Conservation (phyloP, 2,113 vertebrate species). For the Galemys pyrenaicus region DNA sequence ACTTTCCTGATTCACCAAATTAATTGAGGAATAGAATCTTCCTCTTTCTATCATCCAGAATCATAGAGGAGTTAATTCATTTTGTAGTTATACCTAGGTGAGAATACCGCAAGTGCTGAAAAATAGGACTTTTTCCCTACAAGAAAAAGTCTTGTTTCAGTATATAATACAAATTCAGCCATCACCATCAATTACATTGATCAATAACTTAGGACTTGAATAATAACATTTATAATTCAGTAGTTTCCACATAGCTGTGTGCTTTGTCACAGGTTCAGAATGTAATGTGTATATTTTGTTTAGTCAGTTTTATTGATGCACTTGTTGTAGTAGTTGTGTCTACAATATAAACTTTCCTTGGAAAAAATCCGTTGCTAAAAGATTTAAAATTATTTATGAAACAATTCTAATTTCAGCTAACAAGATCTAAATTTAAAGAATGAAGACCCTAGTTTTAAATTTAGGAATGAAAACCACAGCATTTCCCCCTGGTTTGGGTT, state of each 20-base stretch:
- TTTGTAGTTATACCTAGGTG: not conserved
- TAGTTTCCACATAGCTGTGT: not conserved
- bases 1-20: not conserved
- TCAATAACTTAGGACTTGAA: conserved; percentile 54
- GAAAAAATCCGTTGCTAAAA: not conserved
- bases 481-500: not conserved
- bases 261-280: not conserved
- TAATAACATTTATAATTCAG: not conserved
- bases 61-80: not conserved
- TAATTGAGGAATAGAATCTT: not conserved
- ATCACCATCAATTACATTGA: not conserved
- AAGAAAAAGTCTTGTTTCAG: conserved; percentile 5
- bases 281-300: not conserved
- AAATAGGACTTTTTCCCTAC: not conserved
- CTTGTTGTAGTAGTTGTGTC: not conserved
- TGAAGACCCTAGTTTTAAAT: not conserved
- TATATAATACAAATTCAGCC: not conserved
- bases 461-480: not conserved
- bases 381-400: conserved; percentile 16
- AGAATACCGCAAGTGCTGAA: not conserved
- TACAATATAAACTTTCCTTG: conserved; percentile 1
- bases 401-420: conserved; percentile 37
- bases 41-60: not conserved
- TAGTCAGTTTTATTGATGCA: conserved; percentile 1
- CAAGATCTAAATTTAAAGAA: not conserved